Percentiles rank a stretch among this genome's conserved stretches.
Evolutionary conservation across 1,140 invertebrate species (phyloP).

Genomic region (Matsumurasca onukii): DNA sequence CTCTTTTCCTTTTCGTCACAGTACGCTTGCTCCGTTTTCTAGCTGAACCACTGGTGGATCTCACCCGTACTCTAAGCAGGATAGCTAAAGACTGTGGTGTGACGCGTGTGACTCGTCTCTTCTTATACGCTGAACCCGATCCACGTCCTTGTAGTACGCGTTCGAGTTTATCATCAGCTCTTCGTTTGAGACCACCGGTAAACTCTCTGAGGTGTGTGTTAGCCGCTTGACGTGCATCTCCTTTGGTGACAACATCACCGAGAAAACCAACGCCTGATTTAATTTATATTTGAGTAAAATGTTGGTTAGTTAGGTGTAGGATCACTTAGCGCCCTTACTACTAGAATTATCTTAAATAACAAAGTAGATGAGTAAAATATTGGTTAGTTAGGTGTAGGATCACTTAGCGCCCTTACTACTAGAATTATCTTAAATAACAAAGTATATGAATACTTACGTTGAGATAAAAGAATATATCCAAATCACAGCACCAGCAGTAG

Average conservation of each 20-base stretch:
- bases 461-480: neutral
- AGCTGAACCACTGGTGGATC: too few species aligned
- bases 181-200: neutral
- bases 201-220: neutral
- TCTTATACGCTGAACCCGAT: slow-evolving; percentile 19
- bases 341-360: too few species aligned
- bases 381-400: too few species aligned
- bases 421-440: too few species aligned
- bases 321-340: too few species aligned
- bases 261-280: slow-evolving; percentile 7
- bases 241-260: neutral
- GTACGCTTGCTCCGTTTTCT: too few species aligned
- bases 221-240: neutral
- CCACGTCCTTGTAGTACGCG: neutral
- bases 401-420: too few species aligned
- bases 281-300: too few species aligned
- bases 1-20: too few species aligned
- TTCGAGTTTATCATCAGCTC: slow-evolving; percentile 4
- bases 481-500: neutral
- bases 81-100: neutral
- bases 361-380: too few species aligned
- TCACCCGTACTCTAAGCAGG: slow-evolving; percentile 1
- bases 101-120: neutral
- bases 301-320: too few species aligned
- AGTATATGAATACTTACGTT: too few species aligned